These are phyloP conservation scores for Ibidorhyncha struthersii DNA, from an alignment of 2,113 vertebrate genomes.

Conservation along the genomic window DNA sequence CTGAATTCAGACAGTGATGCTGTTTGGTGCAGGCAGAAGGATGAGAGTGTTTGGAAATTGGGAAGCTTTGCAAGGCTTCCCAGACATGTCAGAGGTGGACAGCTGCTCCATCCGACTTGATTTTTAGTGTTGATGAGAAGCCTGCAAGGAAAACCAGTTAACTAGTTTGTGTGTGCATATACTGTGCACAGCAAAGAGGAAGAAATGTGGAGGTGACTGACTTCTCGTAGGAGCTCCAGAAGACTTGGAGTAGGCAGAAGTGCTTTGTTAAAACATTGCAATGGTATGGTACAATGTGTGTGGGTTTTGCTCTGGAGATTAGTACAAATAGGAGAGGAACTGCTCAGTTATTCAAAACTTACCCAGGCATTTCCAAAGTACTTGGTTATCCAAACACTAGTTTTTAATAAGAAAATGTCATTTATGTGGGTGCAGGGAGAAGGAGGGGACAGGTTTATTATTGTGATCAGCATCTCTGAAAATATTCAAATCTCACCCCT, in stretches of 20 bases:
- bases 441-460: background rate
- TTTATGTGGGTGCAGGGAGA: background rate
- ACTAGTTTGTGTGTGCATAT: background rate
- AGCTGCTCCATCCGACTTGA: background rate
- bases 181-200: background rate
- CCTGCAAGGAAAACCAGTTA: background rate
- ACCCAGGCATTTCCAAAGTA: background rate
- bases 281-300: rapidly evolving
- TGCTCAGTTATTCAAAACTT: background rate
- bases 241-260: background rate
- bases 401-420: background rate
- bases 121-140: background rate
- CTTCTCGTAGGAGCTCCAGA: background rate
- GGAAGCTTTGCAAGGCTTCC: background rate
- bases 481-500: background rate
- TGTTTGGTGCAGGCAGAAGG: background rate
- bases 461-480: background rate
- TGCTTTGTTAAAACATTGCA: background rate
- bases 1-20: background rate
- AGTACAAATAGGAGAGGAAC: background rate
- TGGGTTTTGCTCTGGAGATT: background rate
- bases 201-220: background rate
- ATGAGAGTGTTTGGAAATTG: background rate
- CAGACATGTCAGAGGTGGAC: background rate
- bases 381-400: rapidly evolving